phyloP scores from a whole-genome alignment of 92 coral and sea anemone genomes.

The Phenganax subtilis region DNA sequence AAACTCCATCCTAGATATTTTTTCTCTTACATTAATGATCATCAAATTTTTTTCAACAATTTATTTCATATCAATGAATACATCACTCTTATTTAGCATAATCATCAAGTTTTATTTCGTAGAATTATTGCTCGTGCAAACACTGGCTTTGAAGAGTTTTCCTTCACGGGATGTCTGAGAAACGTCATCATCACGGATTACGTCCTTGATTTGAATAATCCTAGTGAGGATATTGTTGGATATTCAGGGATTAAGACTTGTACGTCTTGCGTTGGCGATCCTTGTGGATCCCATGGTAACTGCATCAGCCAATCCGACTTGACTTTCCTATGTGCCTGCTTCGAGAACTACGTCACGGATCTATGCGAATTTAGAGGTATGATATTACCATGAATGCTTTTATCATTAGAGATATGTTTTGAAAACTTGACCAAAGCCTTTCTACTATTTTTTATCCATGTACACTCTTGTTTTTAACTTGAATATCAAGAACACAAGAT shows the following conservation, averaged over 20 bases:
- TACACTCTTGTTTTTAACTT: too few relatives aligned
- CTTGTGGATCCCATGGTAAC: constrained; percentile 30
- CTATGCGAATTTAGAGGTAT: constrained; percentile 39
- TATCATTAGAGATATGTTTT: not conserved
- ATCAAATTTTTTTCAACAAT: too few relatives aligned
- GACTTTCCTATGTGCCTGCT: constrained; percentile 36
- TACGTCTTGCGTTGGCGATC: constrained; percentile 37
- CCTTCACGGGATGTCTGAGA: constrained; percentile 38
- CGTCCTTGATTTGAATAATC: constrained; percentile 9
- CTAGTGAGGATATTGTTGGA: constrained; percentile 17
- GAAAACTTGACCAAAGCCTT: too few relatives aligned
- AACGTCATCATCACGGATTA: constrained; percentile 28
- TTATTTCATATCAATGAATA: too few relatives aligned
- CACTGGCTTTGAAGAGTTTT: constrained; percentile 16
- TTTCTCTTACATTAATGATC: too few relatives aligned
- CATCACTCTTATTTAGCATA: too few relatives aligned
- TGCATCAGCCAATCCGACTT: constrained; percentile 18
- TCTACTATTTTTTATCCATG: too few relatives aligned
- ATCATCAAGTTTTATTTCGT: not conserved
- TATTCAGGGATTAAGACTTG: constrained; percentile 22
- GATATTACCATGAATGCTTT: not conserved
- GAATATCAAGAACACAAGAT: too few relatives aligned
- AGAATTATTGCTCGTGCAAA: constrained; percentile 27
- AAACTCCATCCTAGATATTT: too few relatives aligned
- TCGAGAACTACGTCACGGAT: constrained; percentile 21